phyloP scores from a whole-genome alignment of 1,140 invertebrate species.

The Spodoptera litura region DNA sequence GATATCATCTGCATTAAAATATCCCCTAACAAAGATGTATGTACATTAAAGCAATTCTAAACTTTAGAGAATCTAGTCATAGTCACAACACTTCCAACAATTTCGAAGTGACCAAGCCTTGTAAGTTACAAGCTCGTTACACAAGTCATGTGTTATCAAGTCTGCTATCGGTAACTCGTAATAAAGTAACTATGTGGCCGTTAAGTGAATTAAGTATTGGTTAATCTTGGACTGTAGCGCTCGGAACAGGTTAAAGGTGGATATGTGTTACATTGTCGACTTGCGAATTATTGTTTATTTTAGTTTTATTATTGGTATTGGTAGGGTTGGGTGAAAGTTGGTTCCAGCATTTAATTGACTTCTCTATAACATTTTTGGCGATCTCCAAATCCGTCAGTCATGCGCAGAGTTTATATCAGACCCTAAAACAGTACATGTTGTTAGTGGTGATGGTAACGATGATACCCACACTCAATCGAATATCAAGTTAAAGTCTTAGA shows the following conservation, averaged over 20 bases:
- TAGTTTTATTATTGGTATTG: too few relatives aligned
- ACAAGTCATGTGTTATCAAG: constrained; percentile 40
- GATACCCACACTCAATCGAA: too few relatives aligned
- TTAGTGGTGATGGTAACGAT: too few relatives aligned
- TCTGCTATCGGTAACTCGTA: constrained; percentile 30
- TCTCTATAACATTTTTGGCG: too few relatives aligned
- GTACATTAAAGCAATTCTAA: background rate
- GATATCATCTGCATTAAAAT: background rate
- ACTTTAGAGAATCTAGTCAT: background rate
- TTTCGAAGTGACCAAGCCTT: constrained; percentile 1
- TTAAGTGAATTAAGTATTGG: constrained; percentile 43
- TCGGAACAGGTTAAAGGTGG: constrained; percentile 6
- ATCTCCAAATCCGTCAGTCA: too few relatives aligned
- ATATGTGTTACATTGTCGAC: background rate
- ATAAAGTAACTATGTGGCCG: constrained; percentile 42
- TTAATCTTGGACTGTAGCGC: constrained; percentile 31
- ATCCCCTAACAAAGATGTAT: background rate
- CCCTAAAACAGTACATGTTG: too few relatives aligned
- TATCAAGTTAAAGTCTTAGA: too few relatives aligned
- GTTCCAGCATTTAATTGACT: too few relatives aligned
- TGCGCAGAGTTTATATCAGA: too few relatives aligned
- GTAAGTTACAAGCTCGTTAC: constrained; percentile 29
- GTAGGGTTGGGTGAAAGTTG: too few relatives aligned
- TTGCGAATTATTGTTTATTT: too few relatives aligned
- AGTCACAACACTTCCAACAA: background rate